Evolutionary conservation across 2,797 vertebrate genomes (phyloP).

Genomic region (Pangasius djambal): DNA sequence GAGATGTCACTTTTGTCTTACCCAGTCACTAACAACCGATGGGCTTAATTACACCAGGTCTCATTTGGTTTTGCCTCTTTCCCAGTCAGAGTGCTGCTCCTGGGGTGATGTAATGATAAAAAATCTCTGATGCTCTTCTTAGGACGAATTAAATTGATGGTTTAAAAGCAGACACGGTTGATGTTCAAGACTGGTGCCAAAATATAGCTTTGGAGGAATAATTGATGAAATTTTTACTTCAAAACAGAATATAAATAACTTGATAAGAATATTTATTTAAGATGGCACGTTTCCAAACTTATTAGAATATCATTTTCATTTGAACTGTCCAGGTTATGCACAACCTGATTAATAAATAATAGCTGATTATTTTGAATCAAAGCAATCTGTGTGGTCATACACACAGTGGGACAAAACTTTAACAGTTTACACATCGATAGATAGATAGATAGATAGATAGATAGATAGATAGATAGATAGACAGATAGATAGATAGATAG

Average conservation of each 20-base stretch:
- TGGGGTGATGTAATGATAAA: conserved; percentile 20
- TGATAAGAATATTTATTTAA: neutral
- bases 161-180: conserved; percentile 15
- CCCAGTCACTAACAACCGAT: conserved; percentile 11
- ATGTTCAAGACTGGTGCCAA: neutral
- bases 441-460: neutral
- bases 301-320: neutral
- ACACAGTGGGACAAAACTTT: no score
- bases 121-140: conserved; percentile 4
- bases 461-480: neutral
- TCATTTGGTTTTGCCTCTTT: conserved; percentile 21
- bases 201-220: neutral
- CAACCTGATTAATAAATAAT: neutral
- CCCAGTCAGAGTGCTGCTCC: neutral
- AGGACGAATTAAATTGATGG: neutral
- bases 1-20: conserved; percentile 30
- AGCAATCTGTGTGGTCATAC: no score
- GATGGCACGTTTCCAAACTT: neutral
- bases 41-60: conserved; percentile 43
- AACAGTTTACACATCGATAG: neutral
- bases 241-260: neutral
- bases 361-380: neutral
- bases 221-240: neutral
- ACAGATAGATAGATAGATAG: neutral
- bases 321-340: neutral